Base-by-base conservation (phyloP, 2,888 invertebrate genomes). In the Cheilosia vulpina region DNA sequence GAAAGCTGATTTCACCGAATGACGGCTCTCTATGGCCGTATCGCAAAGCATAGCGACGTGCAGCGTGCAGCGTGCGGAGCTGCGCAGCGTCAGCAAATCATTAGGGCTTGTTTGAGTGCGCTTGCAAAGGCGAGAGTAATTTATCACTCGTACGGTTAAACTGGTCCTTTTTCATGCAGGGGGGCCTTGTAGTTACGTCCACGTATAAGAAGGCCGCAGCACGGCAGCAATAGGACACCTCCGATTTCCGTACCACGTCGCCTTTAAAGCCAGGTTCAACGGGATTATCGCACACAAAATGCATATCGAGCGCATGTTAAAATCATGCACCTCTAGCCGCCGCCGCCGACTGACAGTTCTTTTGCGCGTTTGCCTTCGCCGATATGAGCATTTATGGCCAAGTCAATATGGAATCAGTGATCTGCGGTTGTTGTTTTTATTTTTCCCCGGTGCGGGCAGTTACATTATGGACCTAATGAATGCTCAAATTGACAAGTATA, bases 31-130 rank as follows among this genome's bases (percentile, higher is more conserved):
- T 31, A 43, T 31, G 71, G 19, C 57, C 53, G 72, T 77, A 78
- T 72, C 77, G 82, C 77, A 82, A 71, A n/a, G 58, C n/a, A 45
- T 45, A 13, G 53, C 55, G 45, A 62, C 76, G 38, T 9, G 31
- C 38, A 11, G 38, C 38, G 13, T 38, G 47, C 17, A 45, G 34
- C 34, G 3, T 34, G 45, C 17, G 13, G 45, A 34, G 34, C 34
- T 34, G 76, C 77, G 58, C 75, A 76, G 62, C 76, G 79, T 71
- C 80, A 81, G 81, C 85, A 85, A 72, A 76, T 85, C 85, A 85
- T 81, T 85, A 85, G 81, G 85, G 81, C 80, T 85, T 81, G 85
- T 81, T 85, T 68, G 57, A 85, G 72, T 81, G 85, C 76, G 75
- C 80, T 76, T 66, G 71, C 76, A 62, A 62, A 72, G 85, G 80